phyloP scores from a whole-genome alignment of 1,140 invertebrate genomes.

The Babylonia areolata region DNA sequence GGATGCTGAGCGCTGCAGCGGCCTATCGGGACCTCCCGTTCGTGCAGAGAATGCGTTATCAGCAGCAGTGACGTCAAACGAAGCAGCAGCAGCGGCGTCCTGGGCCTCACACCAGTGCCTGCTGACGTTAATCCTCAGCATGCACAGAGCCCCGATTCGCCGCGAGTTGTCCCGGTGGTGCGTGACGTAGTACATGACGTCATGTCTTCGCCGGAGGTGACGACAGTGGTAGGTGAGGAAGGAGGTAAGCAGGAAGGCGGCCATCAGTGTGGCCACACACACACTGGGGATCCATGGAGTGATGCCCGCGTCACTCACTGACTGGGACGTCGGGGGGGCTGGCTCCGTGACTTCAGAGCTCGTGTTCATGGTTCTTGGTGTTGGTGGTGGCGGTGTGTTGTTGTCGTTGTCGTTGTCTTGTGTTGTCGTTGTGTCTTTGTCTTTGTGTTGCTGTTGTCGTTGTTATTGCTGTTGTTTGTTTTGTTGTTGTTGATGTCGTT shows the following conservation, averaged over 20 bases:
- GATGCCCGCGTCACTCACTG: not conserved
- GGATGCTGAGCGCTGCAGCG: not conserved
- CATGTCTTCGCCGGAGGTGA: not conserved
- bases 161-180: not conserved
- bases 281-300: not conserved
- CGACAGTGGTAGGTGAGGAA: not conserved
- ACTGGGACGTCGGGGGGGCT: not conserved
- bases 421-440: too few relatives aligned
- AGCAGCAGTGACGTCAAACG: not conserved
- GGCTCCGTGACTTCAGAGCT: too few relatives aligned
- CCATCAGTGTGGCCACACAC: not conserved
- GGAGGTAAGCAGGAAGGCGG: not conserved
- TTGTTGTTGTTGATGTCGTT: too few relatives aligned
- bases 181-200: not conserved
- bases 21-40: not conserved
- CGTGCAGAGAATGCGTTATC: not conserved
- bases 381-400: too few relatives aligned
- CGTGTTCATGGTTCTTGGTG: not conserved
- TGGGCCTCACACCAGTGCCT: not conserved
- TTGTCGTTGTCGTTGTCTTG: too few relatives aligned
- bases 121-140: not conserved
- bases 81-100: not conserved
- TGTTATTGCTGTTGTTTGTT: too few relatives aligned
- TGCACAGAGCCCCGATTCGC: not conserved
- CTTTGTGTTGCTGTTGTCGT: too few relatives aligned